These are phyloP conservation scores for Oligia fasciuncula DNA, from an alignment of 2,888 invertebrate genomes.

Conservation along the genomic window DNA sequence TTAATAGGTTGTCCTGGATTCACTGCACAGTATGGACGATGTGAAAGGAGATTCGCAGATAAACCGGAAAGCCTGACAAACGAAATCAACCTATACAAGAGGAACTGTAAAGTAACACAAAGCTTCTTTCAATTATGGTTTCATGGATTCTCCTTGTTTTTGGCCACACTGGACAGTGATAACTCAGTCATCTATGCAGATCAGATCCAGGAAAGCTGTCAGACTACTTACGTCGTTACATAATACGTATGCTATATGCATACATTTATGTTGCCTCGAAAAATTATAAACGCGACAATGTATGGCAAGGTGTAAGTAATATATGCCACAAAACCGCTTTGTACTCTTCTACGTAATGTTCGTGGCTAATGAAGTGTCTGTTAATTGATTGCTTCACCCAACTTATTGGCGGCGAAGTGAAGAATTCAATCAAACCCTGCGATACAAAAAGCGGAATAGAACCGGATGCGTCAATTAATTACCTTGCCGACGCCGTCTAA, in stretches of 20 bases:
- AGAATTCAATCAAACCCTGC: constrained; percentile 73
- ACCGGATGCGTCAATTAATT: constrained; percentile 79
- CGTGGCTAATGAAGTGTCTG: constrained; percentile 48
- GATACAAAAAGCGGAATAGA: constrained; percentile 75
- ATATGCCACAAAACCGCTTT: constrained; percentile 18
- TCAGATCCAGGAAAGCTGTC: not conserved
- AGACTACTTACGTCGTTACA: not conserved
- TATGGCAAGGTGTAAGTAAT: constrained; percentile 10
- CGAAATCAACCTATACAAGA: not conserved
- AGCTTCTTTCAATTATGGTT: not conserved
- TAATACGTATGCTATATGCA: not conserved
- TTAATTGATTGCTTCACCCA: constrained; percentile 56
- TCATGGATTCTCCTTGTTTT: constrained; percentile 1
- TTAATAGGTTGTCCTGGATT: not conserved
- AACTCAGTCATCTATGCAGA: not conserved
- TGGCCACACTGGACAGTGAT: not conserved
- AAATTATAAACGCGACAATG: constrained; percentile 6
- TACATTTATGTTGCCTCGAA: not conserved
- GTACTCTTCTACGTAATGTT: constrained; percentile 35
- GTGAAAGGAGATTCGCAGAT: constrained; percentile 1
- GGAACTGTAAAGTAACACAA: not conserved
- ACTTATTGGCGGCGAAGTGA: constrained; percentile 60
- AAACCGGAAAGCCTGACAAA: not conserved
- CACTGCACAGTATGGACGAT: not conserved
- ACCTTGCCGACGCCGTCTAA: constrained; percentile 72